phyloP scores from a whole-genome alignment of 2,113 vertebrate species.

The Campylorhamphus procurvoides region DNA sequence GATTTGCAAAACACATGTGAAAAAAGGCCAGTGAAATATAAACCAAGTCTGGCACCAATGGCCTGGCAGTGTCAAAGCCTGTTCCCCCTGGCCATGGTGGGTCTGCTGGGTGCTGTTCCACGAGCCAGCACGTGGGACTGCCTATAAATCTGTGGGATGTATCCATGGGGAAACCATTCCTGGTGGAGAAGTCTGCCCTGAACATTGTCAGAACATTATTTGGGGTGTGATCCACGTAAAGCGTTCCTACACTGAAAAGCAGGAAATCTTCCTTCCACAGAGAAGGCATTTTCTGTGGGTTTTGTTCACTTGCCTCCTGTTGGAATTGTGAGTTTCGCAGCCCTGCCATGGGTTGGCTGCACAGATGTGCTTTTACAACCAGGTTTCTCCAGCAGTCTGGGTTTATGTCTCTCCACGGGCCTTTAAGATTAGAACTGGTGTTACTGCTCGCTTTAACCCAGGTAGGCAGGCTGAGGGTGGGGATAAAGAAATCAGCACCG shows the following conservation, averaged over 20 bases:
- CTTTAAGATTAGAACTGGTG: conserved; percentile 66
- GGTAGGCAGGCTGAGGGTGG: conserved; percentile 9
- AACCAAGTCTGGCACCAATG: neutral
- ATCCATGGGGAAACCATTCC: neutral
- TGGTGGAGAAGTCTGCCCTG: neutral
- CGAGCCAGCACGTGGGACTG: neutral
- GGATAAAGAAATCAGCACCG: conserved; percentile 49
- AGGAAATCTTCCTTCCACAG: neutral
- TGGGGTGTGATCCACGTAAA: neutral
- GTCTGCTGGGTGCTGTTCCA: neutral
- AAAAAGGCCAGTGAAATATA: neutral
- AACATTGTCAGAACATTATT: neutral
- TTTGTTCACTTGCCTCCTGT: conserved; percentile 49
- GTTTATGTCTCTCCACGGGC: conserved; percentile 46
- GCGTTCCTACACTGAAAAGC: neutral
- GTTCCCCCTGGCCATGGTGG: neutral
- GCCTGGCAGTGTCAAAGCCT: neutral
- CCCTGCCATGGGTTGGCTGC: conserved; percentile 14
- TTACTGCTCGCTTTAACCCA: conserved; percentile 52
- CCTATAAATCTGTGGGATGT: neutral
- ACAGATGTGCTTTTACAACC: conserved; percentile 62
- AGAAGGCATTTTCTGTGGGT: conserved; percentile 16
- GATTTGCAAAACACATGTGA: neutral
- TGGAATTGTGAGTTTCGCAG: conserved; percentile 42
- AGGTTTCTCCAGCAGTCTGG: conserved; percentile 42